phyloP scores from a whole-genome alignment of 2,888 invertebrate genomes.

The Leptopilina syphax region DNA sequence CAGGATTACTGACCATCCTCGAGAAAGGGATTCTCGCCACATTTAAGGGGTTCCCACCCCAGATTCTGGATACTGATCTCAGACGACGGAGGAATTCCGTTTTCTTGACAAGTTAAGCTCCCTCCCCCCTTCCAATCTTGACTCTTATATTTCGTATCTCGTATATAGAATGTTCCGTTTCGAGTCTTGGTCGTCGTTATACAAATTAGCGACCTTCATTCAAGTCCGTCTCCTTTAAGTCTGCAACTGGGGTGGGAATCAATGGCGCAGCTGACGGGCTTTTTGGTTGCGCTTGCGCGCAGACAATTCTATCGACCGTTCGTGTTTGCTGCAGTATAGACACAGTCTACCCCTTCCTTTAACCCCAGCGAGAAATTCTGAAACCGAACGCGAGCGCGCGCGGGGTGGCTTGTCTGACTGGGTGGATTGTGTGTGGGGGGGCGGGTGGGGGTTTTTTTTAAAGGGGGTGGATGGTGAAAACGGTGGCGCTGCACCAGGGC shows the following conservation, averaged over 20 bases:
- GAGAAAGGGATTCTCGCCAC: not conserved
- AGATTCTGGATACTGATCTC: constrained; percentile 28
- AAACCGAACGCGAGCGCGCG: constrained; percentile 48
- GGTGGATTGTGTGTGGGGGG: constrained; percentile 41
- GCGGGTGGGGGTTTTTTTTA: not conserved
- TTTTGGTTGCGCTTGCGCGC: constrained; percentile 72
- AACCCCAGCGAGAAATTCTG: constrained; percentile 50
- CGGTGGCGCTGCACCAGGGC: constrained; percentile 50
- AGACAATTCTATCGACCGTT: constrained; percentile 76
- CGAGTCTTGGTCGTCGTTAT: constrained; percentile 1
- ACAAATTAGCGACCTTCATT: constrained; percentile 69
- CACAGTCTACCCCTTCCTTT: constrained; percentile 71
- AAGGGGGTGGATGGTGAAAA: constrained; percentile 44
- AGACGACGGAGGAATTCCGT: constrained; percentile 23
- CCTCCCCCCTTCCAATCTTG: not conserved
- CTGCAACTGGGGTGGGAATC: constrained; percentile 67
- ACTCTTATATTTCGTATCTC: not conserved
- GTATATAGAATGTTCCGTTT: not conserved
- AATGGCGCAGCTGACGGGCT: constrained; percentile 76
- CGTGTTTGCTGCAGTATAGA: constrained; percentile 68
- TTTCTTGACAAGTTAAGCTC: constrained; percentile 19
- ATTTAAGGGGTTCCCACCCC: constrained; percentile 17
- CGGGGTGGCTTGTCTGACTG: constrained; percentile 48
- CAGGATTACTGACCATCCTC: constrained; percentile 27
- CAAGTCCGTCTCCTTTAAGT: constrained; percentile 73